Evolutionary conservation across 2,797 vertebrate genomes (phyloP).

Genomic region (Chanos chanos): DNA sequence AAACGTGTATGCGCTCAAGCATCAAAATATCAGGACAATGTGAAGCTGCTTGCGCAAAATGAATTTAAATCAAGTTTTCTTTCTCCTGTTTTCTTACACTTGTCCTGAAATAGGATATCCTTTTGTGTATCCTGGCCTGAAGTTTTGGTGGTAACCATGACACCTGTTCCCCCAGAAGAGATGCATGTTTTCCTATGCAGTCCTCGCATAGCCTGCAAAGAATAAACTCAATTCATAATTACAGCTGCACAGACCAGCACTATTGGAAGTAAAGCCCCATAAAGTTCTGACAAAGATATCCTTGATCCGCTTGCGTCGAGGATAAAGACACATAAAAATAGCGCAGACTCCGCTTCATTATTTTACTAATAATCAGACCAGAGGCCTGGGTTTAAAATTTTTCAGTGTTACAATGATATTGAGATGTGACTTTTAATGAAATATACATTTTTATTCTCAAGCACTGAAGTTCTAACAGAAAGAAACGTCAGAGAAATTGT

Average conservation of each 20-base stretch:
- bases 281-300: too few relatives aligned
- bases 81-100: neutral
- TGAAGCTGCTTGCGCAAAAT: too few relatives aligned
- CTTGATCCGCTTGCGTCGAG: too few relatives aligned
- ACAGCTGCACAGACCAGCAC: neutral
- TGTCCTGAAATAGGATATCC: slow-evolving; percentile 78
- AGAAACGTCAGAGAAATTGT: too few relatives aligned
- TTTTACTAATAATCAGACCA: too few relatives aligned
- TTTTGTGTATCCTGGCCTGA: slow-evolving; percentile 72
- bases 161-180: slow-evolving; percentile 68
- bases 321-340: too few relatives aligned
- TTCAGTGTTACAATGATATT: too few relatives aligned
- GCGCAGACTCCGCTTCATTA: too few relatives aligned
- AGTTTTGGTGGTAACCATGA: slow-evolving; percentile 78
- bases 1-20: neutral
- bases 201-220: slow-evolving; percentile 80
- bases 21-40: neutral
- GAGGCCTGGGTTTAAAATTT: too few relatives aligned
- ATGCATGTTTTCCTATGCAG: slow-evolving; percentile 77
- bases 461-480: too few relatives aligned
- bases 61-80: neutral
- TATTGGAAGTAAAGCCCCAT: neutral
- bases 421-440: too few relatives aligned
- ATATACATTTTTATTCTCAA: too few relatives aligned
- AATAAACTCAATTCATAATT: neutral